Evolutionary conservation across 2,888 invertebrate species (phyloP), one percentile per base, ranked within the genome.

Genomic region (Caenorhabditis sp.): DNA sequence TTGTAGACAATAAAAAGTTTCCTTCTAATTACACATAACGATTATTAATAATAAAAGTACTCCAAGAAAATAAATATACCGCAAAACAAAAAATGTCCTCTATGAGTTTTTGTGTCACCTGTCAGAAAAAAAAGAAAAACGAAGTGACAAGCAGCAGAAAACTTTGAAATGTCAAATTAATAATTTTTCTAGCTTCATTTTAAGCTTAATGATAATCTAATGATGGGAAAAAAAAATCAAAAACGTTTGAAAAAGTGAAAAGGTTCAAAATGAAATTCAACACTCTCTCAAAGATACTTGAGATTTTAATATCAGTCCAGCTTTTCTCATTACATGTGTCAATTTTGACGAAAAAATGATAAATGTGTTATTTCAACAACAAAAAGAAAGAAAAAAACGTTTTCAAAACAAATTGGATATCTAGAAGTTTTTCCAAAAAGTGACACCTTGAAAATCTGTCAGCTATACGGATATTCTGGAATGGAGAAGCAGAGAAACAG

Each of bases 91-190:
- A 43, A 43, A 43, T 43, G 43, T 43, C 43, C 43, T 43, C 43
- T 43, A 43, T 43, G 43, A 43, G 43, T 43, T 43, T 43, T 66
- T 56, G 70, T 70, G 70, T 70, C 70, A 70, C 66, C 70, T 70
- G 70, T 67, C 66, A 63, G 67, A 52, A 63, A 70, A 63, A 59
- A 59, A 65, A 62, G 66, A 70, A 70, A 70, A 70, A 63, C 59
- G 70, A 70, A 65, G 63, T 70, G 43, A 43, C 43, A 43, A 43
- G 17, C 3, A 17, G 17, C 5, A 7, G 12, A 17, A 7, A 43
- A 43, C 17, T 10, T 43, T 43, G 14, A 43, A 43, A 43, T 43
- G 2, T 12, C 17, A 43, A 43, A 43, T 43, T 17, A 43, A 43
- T 43, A 43, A 43, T 7, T 43, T 43, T 43, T 43, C 7, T 10